phyloP scores from a whole-genome alignment of 2,113 vertebrate species.

The Calonectris borealis region DNA sequence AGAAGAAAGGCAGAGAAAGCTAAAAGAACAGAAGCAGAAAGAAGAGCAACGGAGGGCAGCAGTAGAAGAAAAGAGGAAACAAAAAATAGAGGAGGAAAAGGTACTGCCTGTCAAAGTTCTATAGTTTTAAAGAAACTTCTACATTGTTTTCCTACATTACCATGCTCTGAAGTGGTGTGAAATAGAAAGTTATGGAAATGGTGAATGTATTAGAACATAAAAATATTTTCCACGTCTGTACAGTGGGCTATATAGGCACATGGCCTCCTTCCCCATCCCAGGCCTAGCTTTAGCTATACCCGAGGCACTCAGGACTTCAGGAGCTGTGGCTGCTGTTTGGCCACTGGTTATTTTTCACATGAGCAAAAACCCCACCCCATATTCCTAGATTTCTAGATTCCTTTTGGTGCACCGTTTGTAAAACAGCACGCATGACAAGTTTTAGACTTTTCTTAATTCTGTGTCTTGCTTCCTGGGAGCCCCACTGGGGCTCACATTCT shows the following conservation, averaged over 20 bases:
- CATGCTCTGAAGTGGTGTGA: background rate
- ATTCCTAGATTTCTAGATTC: background rate
- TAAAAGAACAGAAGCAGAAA: slow-evolving; percentile 88
- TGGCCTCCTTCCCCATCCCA: background rate
- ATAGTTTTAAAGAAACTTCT: background rate
- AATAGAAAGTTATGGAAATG: background rate
- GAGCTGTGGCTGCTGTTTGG: background rate
- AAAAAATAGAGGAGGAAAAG: slow-evolving; percentile 90
- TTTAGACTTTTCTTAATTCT: background rate
- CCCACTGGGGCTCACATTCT: background rate
- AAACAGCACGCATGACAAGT: rapidly evolving
- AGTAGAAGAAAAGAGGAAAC: slow-evolving; percentile 91
- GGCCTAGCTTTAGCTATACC: background rate
- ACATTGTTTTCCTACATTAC: background rate
- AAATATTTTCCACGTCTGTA: background rate
- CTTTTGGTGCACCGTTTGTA: background rate
- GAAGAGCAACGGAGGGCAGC: slow-evolving; percentile 88
- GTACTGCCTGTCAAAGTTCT: slow-evolving; percentile 49
- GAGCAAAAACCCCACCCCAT: background rate
- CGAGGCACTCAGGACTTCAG: background rate
- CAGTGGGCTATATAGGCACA: rapidly evolving
- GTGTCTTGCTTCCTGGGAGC: background rate
- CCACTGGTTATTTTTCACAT: background rate
- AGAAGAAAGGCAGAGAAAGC: slow-evolving; percentile 88
- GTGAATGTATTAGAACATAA: background rate